Evolutionary conservation across 1,140 invertebrate genomes (phyloP), one percentile per base, ranked within the genome.

Genomic region (Diploscapter pachys): DNA sequence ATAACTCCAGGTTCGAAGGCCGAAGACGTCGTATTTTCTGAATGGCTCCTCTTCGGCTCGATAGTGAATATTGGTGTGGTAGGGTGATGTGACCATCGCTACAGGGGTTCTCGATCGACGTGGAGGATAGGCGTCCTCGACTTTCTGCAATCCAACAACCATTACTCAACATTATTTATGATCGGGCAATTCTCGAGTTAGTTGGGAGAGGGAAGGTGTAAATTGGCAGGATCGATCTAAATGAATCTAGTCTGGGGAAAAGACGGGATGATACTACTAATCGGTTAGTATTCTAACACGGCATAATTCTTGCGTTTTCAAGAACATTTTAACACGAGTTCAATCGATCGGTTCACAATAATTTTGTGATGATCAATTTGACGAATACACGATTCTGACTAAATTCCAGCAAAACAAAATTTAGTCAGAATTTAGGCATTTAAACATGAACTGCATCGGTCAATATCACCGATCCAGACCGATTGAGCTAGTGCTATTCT

Each of bases 11-110:
- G 78, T 79, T 55, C 78, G 53, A 8, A 79, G 61, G 51, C 72
- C 71, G 62, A 77, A 79, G n/a, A 79, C 71, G 61, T 79, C 78
- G 52, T 79, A 79, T 72, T 79, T 79, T 6, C 78, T 72, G 63
- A 72, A 76, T 13, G 74, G 67, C 63, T 72, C 75, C 13, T 66
- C 63, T 54, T 79, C 72, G 52, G 67, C 71, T 57, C 75, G 61
- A 54, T 79, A 79, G 54, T 74, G 54, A 52, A 79, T 64, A 61
- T 79, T 79, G 9, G 76, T 79, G 72, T 79, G 78, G 67, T 79
- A 79, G 8, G 78, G 78, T 52, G 72, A 61, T 3, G 78, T 79
- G 48, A 78, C 71, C 57, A 57, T 48, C 11, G 67, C 78, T 9
- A 79, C 13, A 50, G 78, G 78, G 13, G 78, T 79, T 55, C 76